Evolutionary conservation across 2,113 vertebrate genomes (phyloP), one percentile per base, ranked within the genome.

Genomic region (Catharus bicknelli): DNA sequence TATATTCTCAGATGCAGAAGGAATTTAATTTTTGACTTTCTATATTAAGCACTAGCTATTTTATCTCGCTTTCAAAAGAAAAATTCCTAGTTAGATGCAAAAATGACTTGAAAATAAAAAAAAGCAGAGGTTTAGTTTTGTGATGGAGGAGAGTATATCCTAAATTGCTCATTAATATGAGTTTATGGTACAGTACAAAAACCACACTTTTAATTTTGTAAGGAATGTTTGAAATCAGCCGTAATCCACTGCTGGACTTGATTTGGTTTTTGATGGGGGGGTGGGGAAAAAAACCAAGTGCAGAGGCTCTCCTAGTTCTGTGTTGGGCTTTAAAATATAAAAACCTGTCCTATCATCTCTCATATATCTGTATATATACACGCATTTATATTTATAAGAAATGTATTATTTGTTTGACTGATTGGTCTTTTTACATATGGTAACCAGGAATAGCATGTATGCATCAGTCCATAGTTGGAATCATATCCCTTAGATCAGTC

Each of bases 11-110:
- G 53, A 95, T 47, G 94, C 83, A 95, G 91, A 94, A 94, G 93
- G 95, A 94, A 82, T 96, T 96, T 92, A 94, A 91, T 88, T 95
- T 95, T 95, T 94, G 40, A 85, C 75, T 95, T 87, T 95, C 94
- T 97, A 83, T 88, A 88, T 89, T 72, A 94, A 96, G 95, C 88
- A 95, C 94, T 96, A 91, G 95, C 81, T 95, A 92, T 86, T 96
- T 94, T 51, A 92, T 96, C 96, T 97, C 29, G 90, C 95, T 97
- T 95, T 97, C 96, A 94, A 97, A 96, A 97, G 29, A 68, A 97
- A 69, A 38, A 58, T 66, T 69, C 51, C 90, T 96, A 94, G 78
- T 85, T 89, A 94, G 90, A 80, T 77, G 82, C 91, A 92, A 94
- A 89, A 92, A 90, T 43, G 29, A 92, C 92, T 95, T 93, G 76